Evolutionary conservation across 1,140 invertebrate genomes (phyloP).

Genomic region (Formica exsecta): DNA sequence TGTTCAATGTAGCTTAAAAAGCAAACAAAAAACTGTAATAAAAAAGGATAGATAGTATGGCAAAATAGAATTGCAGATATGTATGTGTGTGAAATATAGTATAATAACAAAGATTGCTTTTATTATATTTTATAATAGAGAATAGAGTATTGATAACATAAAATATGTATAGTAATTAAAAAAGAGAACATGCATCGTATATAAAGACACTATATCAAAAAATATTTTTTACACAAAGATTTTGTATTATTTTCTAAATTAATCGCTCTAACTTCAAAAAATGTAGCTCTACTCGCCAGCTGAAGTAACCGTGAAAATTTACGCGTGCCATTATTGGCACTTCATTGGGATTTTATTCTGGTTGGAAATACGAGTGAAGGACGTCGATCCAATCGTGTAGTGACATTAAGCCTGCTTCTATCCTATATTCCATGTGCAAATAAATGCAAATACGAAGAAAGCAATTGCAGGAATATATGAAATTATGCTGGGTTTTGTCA

Average conservation of each 20-base stretch:
- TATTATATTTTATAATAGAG: too few relatives aligned
- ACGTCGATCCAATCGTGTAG: conserved; percentile 45
- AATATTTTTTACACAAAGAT: background rate
- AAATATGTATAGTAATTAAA: too few relatives aligned
- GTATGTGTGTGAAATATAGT: background rate
- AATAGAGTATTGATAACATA: too few relatives aligned
- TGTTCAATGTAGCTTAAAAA: background rate
- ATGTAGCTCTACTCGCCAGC: conserved; percentile 1
- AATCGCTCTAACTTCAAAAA: background rate
- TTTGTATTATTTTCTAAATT: conserved; percentile 8
- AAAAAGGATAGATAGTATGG: background rate
- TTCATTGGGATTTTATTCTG: conserved; percentile 55
- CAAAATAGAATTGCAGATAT: background rate
- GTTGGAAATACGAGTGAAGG: conserved; percentile 49
- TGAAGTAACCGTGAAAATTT: conserved; percentile 42
- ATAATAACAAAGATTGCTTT: background rate
- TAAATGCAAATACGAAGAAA: conserved; percentile 57
- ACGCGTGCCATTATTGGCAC: conserved; percentile 21
- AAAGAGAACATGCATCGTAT: too few relatives aligned
- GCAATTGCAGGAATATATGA: background rate
- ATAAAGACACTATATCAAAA: background rate
- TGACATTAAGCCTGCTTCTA: conserved; percentile 56
- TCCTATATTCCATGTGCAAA: conserved; percentile 48
- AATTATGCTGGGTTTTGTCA: conserved; percentile 12
- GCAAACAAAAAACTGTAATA: background rate